Evolutionary conservation across 37 sponge, comb jelly and placozoan species (phyloP).

Genomic region (Aphrocallistes beatrix): DNA sequence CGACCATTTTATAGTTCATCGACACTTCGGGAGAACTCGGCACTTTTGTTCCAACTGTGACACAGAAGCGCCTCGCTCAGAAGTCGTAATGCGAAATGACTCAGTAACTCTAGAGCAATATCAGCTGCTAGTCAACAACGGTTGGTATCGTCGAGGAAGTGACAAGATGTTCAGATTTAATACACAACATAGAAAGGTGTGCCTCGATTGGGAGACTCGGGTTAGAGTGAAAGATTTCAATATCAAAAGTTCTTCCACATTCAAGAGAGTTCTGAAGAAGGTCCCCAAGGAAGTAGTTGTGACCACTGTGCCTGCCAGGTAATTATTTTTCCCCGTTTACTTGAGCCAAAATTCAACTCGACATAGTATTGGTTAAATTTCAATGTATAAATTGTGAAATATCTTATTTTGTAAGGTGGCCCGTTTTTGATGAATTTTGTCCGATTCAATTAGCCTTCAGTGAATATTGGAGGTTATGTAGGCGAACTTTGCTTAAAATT

Average conservation of each 20-base stretch:
- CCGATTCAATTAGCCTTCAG: no score
- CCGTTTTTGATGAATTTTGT: no score
- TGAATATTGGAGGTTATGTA: no score
- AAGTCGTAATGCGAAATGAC: background rate
- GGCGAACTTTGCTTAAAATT: no score
- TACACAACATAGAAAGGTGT: background rate
- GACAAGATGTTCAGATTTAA: constrained; percentile 16
- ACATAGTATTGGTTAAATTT: no score
- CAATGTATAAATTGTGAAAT: no score
- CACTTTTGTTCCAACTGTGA: constrained; percentile 28
- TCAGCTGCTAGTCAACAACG: constrained; percentile 22
- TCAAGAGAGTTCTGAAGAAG: constrained; percentile 13
- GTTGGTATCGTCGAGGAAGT: constrained; percentile 33
- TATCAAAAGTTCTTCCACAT: background rate
- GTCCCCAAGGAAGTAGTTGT: background rate
- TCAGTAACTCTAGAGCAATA: constrained; percentile 6
- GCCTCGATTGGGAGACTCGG: constrained; percentile 18
- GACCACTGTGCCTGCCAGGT: background rate
- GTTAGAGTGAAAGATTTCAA: constrained; percentile 23
- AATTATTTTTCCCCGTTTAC: no score
- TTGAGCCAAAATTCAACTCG: no score
- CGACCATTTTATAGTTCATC: background rate
- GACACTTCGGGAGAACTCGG: background rate
- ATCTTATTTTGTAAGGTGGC: no score
- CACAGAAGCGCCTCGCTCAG: background rate